phyloP scores from a whole-genome alignment of 2,113 vertebrate genomes.

The Colossoma macropomum region DNA sequence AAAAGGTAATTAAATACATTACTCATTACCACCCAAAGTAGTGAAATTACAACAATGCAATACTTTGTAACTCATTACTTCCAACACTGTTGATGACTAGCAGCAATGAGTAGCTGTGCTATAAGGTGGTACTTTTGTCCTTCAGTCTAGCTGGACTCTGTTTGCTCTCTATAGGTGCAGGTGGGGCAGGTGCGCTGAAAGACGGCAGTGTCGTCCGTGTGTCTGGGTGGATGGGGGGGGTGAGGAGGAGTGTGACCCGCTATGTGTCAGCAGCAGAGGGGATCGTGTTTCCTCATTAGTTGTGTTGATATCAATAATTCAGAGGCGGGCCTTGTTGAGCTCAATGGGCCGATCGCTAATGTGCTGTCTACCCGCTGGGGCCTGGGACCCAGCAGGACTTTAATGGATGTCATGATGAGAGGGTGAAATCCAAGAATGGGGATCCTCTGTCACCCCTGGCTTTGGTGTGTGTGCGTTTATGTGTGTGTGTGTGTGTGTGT shows the following conservation, averaged over 20 bases:
- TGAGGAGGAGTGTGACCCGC: background rate
- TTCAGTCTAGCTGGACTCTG: background rate
- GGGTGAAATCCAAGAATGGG: constrained; percentile 78
- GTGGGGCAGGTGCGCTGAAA: constrained; percentile 39
- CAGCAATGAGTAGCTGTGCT: background rate
- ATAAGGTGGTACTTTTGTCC: background rate
- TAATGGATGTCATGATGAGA: constrained; percentile 87
- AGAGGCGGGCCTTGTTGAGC: constrained; percentile 79
- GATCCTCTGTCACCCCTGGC: constrained; percentile 75
- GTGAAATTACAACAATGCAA: too few relatives aligned
- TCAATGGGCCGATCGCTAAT: constrained; percentile 85
- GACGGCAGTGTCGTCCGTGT: constrained; percentile 31
- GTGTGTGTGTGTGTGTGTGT: constrained; percentile 28
- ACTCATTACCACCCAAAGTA: too few relatives aligned
- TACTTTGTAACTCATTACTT: too few relatives aligned
- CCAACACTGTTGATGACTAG: background rate
- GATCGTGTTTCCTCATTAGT: constrained; percentile 85
- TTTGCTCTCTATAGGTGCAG: constrained; percentile 34
- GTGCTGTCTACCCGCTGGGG: constrained; percentile 77
- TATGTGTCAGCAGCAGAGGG: constrained; percentile 67
- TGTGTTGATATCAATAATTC: constrained; percentile 84
- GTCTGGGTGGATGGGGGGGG: constrained; percentile 44
- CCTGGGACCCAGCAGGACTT: constrained; percentile 73
- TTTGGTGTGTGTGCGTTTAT: constrained; percentile 29
- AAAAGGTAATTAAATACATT: too few relatives aligned